These are phyloP conservation scores for Eira barbara DNA, from an alignment of 2,113 vertebrate species.

Conservation along the genomic window DNA sequence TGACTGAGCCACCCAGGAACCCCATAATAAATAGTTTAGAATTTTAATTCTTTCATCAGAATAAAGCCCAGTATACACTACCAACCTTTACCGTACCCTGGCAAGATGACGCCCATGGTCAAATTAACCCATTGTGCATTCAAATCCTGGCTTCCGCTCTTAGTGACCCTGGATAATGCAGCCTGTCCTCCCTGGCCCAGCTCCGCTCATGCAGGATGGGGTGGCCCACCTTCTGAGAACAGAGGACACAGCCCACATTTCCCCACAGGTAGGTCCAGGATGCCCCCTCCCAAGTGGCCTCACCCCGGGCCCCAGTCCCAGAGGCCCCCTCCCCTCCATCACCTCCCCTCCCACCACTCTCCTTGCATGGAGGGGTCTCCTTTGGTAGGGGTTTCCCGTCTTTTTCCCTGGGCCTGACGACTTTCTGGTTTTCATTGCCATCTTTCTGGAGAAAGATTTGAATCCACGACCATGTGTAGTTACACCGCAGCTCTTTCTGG, in stretches of 20 bases:
- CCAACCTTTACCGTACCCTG: too few species aligned
- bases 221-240: background rate
- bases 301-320: background rate
- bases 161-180: accelerated
- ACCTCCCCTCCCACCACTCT: accelerated
- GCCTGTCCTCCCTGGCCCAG: background rate
- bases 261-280: accelerated
- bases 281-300: background rate
- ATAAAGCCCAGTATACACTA: background rate
- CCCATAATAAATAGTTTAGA: background rate
- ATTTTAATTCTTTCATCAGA: background rate
- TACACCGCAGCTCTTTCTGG: background rate
- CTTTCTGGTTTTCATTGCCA: background rate
- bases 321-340: background rate
- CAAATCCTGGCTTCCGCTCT: background rate
- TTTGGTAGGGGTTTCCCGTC: background rate
- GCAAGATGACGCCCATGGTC: background rate
- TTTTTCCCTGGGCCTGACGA: background rate
- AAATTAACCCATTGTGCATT: too few species aligned
- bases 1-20: background rate
- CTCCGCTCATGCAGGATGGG: background rate
- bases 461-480: too few species aligned
- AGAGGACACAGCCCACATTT: background rate
- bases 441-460: background rate
- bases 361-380: background rate